Percentiles rank a stretch among this genome's conserved stretches.
Evolutionary conservation across 1,140 invertebrate genomes (phyloP).

Genomic region (Triops cancriformis): DNA sequence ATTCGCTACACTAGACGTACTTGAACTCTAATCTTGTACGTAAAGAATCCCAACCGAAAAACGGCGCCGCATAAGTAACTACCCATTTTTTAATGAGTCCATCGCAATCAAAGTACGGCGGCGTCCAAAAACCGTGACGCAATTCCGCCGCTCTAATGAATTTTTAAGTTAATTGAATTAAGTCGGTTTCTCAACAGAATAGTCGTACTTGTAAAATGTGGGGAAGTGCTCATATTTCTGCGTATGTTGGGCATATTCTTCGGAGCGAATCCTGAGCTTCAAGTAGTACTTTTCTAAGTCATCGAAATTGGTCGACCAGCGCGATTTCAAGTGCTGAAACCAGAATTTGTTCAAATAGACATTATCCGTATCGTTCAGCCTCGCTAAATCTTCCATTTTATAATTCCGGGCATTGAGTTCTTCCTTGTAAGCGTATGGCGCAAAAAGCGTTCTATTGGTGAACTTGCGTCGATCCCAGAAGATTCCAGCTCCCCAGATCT

Average conservation of each 20-base stretch:
- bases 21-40: constrained; percentile 87
- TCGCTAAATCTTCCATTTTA: constrained; percentile 76
- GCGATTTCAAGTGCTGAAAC: constrained; percentile 78
- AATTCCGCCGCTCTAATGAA: constrained; percentile 63
- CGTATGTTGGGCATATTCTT: constrained; percentile 69
- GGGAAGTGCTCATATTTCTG: constrained; percentile 86
- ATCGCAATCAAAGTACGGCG: constrained; percentile 88
- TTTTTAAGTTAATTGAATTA: constrained; percentile 37
- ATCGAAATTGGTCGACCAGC: constrained; percentile 91
- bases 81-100: constrained; percentile 87
- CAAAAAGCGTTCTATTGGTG: constrained; percentile 82
- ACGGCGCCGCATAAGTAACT: constrained; percentile 86
- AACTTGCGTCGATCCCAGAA: constrained; percentile 96
- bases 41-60: constrained; percentile 93
- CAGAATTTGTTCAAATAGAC: constrained; percentile 74
- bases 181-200: too few species aligned
- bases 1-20: constrained; percentile 50
- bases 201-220: constrained; percentile 65
- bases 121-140: constrained; percentile 84
- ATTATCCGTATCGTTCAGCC: constrained; percentile 62
- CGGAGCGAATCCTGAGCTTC: constrained; percentile 84
- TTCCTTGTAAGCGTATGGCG: constrained; percentile 87
- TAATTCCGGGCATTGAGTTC: constrained; percentile 71
- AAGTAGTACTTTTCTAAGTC: constrained; percentile 82
- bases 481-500: constrained; percentile 82